Evolutionary conservation across 1,140 invertebrate species (phyloP).

Genomic region (Plodia interpunctella): DNA sequence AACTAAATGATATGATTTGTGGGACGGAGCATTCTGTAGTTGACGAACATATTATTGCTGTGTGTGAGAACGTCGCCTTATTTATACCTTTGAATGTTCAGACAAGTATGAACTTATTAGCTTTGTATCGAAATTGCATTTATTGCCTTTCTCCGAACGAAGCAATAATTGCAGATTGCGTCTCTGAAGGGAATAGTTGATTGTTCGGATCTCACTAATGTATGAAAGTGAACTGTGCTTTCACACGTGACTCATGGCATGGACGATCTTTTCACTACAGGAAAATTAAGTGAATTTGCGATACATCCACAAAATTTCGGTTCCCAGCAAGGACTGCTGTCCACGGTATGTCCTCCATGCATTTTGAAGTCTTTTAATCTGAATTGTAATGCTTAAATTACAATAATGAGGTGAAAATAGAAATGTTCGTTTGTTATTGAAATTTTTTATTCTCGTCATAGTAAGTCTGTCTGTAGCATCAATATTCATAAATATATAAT

Average conservation of each 20-base stretch:
- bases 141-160: slow-evolving; percentile 3
- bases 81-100: background rate
- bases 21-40: too few relatives aligned
- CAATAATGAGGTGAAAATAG: too few relatives aligned
- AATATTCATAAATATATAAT: too few relatives aligned
- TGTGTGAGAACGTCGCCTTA: background rate
- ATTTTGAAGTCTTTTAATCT: too few relatives aligned
- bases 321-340: too few relatives aligned
- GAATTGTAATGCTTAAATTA: too few relatives aligned
- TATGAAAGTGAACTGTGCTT: background rate
- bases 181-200: background rate
- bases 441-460: too few relatives aligned
- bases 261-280: background rate
- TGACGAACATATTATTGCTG: background rate
- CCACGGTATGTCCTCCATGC: too few relatives aligned
- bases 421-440: too few relatives aligned
- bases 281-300: background rate
- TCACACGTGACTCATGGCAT: background rate
- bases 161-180: background rate
- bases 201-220: background rate
- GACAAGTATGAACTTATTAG: slow-evolving; percentile 9
- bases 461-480: too few relatives aligned
- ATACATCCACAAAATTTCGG: too few relatives aligned
- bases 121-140: slow-evolving; percentile 7
- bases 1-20: too few relatives aligned